Base-by-base conservation (phyloP, 2,888 invertebrate species). In the Carabus problematicus region DNA sequence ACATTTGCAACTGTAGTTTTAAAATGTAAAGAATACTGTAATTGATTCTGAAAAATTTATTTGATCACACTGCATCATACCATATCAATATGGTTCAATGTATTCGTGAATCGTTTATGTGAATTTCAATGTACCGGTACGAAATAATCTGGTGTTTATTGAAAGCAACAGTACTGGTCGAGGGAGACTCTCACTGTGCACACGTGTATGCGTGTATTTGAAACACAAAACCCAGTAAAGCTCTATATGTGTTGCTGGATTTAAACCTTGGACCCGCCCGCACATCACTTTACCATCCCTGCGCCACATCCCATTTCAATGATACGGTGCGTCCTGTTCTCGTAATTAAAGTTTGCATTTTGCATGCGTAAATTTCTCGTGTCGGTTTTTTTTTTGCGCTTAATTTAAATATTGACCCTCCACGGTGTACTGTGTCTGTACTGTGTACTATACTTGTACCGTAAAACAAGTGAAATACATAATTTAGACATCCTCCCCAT, bases 291-390 rank as follows among this genome's bases (percentile, higher is more conserved):
- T 16, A 16, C 52, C 18, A 12, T 16, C n/a, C 7, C 7, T 14
- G 45, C 45, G 11, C 52, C 18, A 14, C 29, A 29, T 6, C 29
- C 29, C 29, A n/a, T n/a, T 52, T 19, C 18, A 52, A 52, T 52
- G 52, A 52, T 52, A 52, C 56, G 2, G n/a, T 45, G 18, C 52
- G 18, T n/a, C 29, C 55, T 18, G 39, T 56, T 56, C 56, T 39
- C 40, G 45, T 61, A 69, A 69, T 69, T 69, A 62, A 45, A 62
- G 62, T 62, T 69, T 62, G 56, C 69, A 62, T 62, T 45, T 69
- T 69, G 47, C 69, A 69, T 69, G 69, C 40, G 56, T 56, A 62
- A 61, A 62, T 62, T 47, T 61, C 61, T 47, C 45, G 29, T 47
- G 41, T 42, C 14, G 14, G 11, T 42, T 42, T 59, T 59, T 58